These are phyloP conservation scores for Spinibarbus caldwelli DNA, from an alignment of 2,797 vertebrate genomes.

Conservation along the genomic window DNA sequence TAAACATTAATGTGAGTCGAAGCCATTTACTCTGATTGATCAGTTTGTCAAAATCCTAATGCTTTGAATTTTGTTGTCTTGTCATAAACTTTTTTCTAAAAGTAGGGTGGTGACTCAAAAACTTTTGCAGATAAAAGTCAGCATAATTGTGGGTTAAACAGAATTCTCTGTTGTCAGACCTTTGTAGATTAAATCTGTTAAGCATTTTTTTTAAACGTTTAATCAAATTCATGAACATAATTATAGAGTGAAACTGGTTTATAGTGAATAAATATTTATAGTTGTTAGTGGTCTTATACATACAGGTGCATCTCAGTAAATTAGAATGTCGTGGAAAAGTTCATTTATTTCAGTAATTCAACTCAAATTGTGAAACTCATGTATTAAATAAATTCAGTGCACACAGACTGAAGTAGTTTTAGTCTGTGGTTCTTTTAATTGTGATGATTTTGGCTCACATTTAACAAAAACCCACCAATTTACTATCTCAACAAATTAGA, in stretches of 20 bases:
- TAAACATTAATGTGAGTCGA: constrained; percentile 2
- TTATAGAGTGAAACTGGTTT: neutral
- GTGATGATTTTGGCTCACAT: too few relatives aligned
- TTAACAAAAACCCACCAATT: too few relatives aligned
- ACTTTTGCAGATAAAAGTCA: neutral
- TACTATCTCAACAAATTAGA: too few relatives aligned
- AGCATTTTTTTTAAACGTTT: neutral
- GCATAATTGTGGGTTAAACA: neutral
- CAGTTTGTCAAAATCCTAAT: neutral
- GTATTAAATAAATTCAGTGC: too few relatives aligned
- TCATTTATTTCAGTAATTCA: too few relatives aligned
- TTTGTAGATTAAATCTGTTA: neutral
- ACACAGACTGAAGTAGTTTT: too few relatives aligned
- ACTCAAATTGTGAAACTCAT: too few relatives aligned
- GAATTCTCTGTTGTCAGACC: neutral
- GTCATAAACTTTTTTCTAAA: neutral
- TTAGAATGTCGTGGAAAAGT: too few relatives aligned
- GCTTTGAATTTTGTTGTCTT: neutral
- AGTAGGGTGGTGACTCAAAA: neutral
- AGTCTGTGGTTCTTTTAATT: too few relatives aligned
- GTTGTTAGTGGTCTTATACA: neutral
- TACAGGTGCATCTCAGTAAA: too few relatives aligned
- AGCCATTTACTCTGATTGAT: constrained; percentile 20
- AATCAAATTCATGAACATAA: neutral
- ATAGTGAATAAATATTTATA: neutral